Percentiles rank a stretch among this genome's conserved stretches.
phyloP scores from a whole-genome alignment of 2,113 vertebrate genomes.

The Lamprotornis superbus region DNA sequence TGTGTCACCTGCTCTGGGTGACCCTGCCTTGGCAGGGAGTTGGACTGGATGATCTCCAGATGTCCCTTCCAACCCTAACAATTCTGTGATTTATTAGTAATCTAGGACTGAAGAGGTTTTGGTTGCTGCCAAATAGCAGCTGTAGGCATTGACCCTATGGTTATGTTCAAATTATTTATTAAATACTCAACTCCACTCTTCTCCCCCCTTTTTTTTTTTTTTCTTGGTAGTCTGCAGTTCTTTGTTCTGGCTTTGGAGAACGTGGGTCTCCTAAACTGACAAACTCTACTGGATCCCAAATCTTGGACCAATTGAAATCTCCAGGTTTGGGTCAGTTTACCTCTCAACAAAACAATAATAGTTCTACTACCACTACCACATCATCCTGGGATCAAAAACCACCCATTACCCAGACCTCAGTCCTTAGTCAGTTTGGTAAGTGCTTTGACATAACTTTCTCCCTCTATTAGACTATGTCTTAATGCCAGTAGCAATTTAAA shows the following conservation, averaged over 20 bases:
- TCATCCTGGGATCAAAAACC: slow-evolving; percentile 80
- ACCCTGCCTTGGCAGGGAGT: neutral
- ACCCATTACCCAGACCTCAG: slow-evolving; percentile 70
- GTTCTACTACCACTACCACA: slow-evolving; percentile 29
- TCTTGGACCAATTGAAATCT: slow-evolving; percentile 82
- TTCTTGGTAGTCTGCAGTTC: slow-evolving; percentile 80
- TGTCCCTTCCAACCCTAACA: neutral
- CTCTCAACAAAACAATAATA: slow-evolving; percentile 71
- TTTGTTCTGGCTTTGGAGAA: slow-evolving; percentile 86
- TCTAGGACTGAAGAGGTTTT: neutral
- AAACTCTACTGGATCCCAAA: slow-evolving; percentile 77
- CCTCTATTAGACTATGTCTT: neutral
- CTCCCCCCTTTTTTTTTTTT: neutral
- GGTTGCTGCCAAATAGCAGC: neutral
- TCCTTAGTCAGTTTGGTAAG: slow-evolving; percentile 87
- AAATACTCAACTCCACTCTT: neutral
- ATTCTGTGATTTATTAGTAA: neutral
- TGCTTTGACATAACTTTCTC: neutral
- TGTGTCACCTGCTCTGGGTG: neutral
- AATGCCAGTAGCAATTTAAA: neutral
- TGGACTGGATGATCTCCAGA: neutral
- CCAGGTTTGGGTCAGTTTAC: slow-evolving; percentile 79
- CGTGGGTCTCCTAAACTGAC: slow-evolving; percentile 78
- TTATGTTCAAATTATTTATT: neutral
- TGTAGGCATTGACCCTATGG: neutral